These are phyloP conservation scores for Terrapene triunguis DNA, from an alignment of 2,113 vertebrate species.

Conservation along the genomic window DNA sequence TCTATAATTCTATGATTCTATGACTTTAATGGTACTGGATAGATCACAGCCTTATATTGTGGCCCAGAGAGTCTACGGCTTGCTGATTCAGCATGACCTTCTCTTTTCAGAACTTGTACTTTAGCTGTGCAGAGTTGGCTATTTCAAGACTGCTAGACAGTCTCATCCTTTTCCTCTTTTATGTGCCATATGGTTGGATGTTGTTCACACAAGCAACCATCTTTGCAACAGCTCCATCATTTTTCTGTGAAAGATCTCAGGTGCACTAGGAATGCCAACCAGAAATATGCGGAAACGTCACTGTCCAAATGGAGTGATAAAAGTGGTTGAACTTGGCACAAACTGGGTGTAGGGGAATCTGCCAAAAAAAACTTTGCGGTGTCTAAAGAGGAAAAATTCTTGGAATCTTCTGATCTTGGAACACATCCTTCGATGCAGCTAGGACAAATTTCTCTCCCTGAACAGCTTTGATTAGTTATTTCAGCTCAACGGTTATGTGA, in stretches of 20 bases:
- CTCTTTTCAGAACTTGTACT: slow-evolving; percentile 37
- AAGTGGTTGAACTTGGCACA: slow-evolving; percentile 59
- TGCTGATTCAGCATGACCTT: not conserved
- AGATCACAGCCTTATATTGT: not conserved
- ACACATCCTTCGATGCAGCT: not conserved
- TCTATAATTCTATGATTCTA: too few species aligned
- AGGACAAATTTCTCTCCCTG: not conserved
- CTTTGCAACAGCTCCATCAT: slow-evolving; percentile 55
- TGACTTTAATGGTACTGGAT: not conserved
- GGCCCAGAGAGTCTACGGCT: not conserved
- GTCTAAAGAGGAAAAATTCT: slow-evolving; percentile 46
- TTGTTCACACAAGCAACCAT: slow-evolving; percentile 36
- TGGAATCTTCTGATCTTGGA: slow-evolving; percentile 54
- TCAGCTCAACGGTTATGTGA: not conserved
- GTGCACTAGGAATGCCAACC: slow-evolving; percentile 38
- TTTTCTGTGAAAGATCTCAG: not conserved
- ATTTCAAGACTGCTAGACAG: not conserved
- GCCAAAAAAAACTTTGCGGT: slow-evolving; percentile 48
- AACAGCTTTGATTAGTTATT: slow-evolving; percentile 10
- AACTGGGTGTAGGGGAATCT: not conserved
- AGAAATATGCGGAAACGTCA: slow-evolving; percentile 64
- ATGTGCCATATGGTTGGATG: slow-evolving; percentile 63
- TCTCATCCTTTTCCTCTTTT: slow-evolving; percentile 44
- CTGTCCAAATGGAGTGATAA: slow-evolving; percentile 10
- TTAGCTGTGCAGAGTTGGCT: slow-evolving; percentile 51